These are phyloP conservation scores for Macheiramphus alcinus DNA, from an alignment of 2,113 vertebrate species.

Conservation along the genomic window DNA sequence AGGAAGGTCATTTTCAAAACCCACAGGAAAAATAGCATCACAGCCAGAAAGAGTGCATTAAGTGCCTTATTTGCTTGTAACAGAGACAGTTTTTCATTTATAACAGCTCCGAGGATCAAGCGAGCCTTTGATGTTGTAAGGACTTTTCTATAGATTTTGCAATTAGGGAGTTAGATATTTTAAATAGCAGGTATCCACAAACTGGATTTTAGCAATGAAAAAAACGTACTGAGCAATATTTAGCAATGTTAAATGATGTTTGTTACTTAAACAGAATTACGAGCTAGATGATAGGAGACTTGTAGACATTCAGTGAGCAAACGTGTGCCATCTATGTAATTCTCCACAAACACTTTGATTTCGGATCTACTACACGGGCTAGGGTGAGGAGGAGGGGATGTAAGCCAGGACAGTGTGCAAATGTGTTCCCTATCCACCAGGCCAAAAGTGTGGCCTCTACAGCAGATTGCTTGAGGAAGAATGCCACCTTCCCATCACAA, in stretches of 20 bases:
- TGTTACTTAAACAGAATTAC: conserved; percentile 40
- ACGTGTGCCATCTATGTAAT: neutral
- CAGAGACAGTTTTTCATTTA: conserved; percentile 65
- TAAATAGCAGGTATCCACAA: conserved; percentile 58
- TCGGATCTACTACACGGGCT: neutral
- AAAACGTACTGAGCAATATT: conserved; percentile 39
- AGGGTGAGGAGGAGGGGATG: neutral
- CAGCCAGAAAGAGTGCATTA: conserved; percentile 60
- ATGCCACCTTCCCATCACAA: neutral
- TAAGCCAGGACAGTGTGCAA: neutral
- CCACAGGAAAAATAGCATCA: conserved; percentile 70
- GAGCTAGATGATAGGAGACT: neutral
- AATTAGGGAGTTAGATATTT: conserved; percentile 70
- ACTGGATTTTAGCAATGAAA: conserved; percentile 48
- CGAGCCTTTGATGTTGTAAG: conserved; percentile 65
- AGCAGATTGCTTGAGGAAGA: neutral
- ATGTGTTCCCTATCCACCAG: neutral
- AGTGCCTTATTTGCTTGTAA: conserved; percentile 72
- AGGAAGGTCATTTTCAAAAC: conserved; percentile 80
- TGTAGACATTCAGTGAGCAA: neutral
- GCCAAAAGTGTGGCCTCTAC: neutral
- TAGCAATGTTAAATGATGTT: conserved; percentile 39
- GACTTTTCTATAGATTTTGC: conserved; percentile 73
- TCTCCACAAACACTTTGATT: neutral
- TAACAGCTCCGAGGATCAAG: conserved; percentile 66